These are phyloP conservation scores for Congeria kusceri DNA, from an alignment of 2,888 invertebrate genomes.

Conservation along the genomic window DNA sequence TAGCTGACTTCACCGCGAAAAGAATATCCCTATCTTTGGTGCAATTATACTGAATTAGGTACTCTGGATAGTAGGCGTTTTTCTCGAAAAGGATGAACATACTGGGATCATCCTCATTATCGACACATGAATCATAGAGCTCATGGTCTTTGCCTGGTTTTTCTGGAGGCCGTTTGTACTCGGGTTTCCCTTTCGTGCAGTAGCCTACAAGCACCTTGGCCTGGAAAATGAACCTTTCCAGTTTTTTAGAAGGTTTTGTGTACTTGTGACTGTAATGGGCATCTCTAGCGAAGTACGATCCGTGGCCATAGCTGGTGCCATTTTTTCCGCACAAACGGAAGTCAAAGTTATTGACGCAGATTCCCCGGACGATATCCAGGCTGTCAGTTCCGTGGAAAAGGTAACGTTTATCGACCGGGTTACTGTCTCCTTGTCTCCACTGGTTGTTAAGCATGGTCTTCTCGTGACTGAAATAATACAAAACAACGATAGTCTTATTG, in stretches of 20 bases:
- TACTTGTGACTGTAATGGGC: slow-evolving; percentile 67
- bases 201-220: slow-evolving; percentile 74
- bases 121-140: slow-evolving; percentile 75
- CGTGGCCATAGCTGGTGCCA: slow-evolving; percentile 73
- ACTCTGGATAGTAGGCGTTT: slow-evolving; percentile 75
- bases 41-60: slow-evolving; percentile 65
- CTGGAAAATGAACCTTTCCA: slow-evolving; percentile 67
- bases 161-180: slow-evolving; percentile 65
- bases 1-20: too few species aligned
- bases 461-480: neutral
- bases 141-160: slow-evolving; percentile 51
- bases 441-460: neutral
- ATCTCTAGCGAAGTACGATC: slow-evolving; percentile 68
- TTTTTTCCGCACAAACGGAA: slow-evolving; percentile 70
- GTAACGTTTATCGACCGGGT: neutral
- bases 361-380: slow-evolving; percentile 64
- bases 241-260: neutral
- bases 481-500: too few species aligned
- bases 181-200: slow-evolving; percentile 57
- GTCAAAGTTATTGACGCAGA: slow-evolving; percentile 73
- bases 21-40: too few species aligned
- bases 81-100: slow-evolving; percentile 74
- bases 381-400: slow-evolving; percentile 75
- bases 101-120: slow-evolving; percentile 60
- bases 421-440: neutral